phyloP scores from a whole-genome alignment of 2,888 invertebrate species.

The Steinernema hermaphroditum region DNA sequence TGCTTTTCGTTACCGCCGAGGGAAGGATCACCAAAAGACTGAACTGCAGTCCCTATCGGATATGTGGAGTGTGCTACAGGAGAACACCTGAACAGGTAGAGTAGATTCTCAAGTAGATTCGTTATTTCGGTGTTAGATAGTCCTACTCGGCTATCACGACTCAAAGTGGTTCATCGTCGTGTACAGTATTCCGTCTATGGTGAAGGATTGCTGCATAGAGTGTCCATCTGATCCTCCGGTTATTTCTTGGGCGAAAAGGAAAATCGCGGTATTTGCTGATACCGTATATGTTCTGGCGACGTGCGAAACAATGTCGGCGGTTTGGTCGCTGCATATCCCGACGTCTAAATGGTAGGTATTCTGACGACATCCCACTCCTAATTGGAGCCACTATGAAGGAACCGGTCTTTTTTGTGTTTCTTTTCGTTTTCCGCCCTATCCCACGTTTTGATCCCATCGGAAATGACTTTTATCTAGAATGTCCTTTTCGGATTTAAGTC shows the following conservation, averaged over 20 bases:
- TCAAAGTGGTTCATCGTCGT: slow-evolving; percentile 21
- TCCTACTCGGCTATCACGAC: slow-evolving; percentile 10
- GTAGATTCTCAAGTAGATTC: too few relatives aligned
- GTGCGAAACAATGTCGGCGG: slow-evolving; percentile 40
- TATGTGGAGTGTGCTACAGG: slow-evolving; percentile 3
- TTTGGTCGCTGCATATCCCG: slow-evolving; percentile 45
- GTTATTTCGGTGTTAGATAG: too few relatives aligned
- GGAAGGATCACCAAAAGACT: slow-evolving; percentile 20
- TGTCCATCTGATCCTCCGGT: slow-evolving; percentile 44
- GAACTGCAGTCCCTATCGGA: not conserved
- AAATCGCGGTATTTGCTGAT: slow-evolving; percentile 41
- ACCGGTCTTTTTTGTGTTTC: too few relatives aligned
- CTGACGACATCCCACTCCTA: too few relatives aligned
- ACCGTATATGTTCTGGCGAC: slow-evolving; percentile 47
- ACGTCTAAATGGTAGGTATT: slow-evolving; percentile 38
- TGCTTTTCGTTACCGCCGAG: slow-evolving; percentile 40
- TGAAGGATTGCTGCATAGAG: slow-evolving; percentile 30
- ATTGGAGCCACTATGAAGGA: too few relatives aligned
- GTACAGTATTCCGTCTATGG: slow-evolving; percentile 10
- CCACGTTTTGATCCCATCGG: too few relatives aligned
- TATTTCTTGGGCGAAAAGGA: slow-evolving; percentile 39
- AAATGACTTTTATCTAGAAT: too few relatives aligned
- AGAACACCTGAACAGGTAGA: not conserved
- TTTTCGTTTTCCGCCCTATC: too few relatives aligned
- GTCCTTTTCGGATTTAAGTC: too few relatives aligned